Evolutionary conservation across 1,140 invertebrate species (phyloP), one percentile per base, ranked within the genome.

Genomic region (Archivesica marissinica): DNA sequence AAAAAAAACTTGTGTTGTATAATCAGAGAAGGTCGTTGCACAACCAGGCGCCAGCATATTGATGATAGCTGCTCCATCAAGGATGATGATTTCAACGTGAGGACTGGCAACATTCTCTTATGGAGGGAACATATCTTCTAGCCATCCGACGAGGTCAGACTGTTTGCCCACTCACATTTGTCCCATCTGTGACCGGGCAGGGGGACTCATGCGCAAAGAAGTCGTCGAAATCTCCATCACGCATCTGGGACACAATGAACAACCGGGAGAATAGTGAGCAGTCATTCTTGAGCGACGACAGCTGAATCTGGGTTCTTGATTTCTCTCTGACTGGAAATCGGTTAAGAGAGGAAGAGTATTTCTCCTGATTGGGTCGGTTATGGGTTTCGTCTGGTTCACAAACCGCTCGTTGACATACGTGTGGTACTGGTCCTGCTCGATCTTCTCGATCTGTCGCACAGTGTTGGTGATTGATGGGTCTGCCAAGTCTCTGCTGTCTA

Each of bases 131-230:
- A 7, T 15, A n/a, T 52, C 33, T 56, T 87, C 82, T 0, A 85
- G 39, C 25, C 28, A 41, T 17, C 59, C 64, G 33, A 87, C 25
- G 47, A 84, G 54, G n/a, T 87, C 64, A 89, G 85, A 84, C 68
- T 88, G 90, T 30, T 38, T 59, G 33, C 77, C 72, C 23, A 47
- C 28, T 25, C 78, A 61, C 20, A 81, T 11, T 2, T 83, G 2
- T 33, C 84, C 80, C 52, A 77, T 64, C 30, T 83, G 52, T 28
- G 84, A 89, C 7, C 88, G 38, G 20, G 87, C 84, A 41, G 86
- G 88, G 25, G 88, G 88, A 52, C 76, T 90, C 87, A 75, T 90
- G 85, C 9, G 59, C n/a, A 68, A 90, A 90, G 33, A 91, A 90
- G 6, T 85, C 66, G 28, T 88, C 64, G 20, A 89, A 64, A 54